Percentiles rank a stretch among this genome's conserved stretches.
Evolutionary conservation across 2,888 invertebrate species (phyloP).

Genomic region (Amblyteles armatorius): DNA sequence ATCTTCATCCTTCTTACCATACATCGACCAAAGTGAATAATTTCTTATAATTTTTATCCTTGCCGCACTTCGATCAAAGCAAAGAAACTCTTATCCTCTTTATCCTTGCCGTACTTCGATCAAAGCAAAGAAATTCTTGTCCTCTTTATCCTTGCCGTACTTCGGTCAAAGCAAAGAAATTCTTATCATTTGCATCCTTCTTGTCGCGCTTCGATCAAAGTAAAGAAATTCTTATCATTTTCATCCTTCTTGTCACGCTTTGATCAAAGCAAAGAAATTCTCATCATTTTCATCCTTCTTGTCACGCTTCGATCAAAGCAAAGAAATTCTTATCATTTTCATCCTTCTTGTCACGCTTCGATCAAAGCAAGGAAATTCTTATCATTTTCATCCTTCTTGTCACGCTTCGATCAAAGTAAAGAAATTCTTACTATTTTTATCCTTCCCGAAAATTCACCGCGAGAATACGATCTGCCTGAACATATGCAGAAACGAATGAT

Average conservation of each 20-base stretch:
- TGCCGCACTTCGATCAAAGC: slow-evolving; percentile 89
- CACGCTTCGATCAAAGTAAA: slow-evolving; percentile 88
- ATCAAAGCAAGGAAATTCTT: slow-evolving; percentile 82
- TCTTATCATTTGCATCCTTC: no score
- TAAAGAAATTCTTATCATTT: no score
- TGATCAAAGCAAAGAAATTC: slow-evolving; percentile 84
- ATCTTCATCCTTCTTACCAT: slow-evolving; percentile 85
- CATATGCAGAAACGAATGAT: background rate
- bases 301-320: slow-evolving; percentile 89
- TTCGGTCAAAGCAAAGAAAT: slow-evolving; percentile 86
- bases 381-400: slow-evolving; percentile 79
- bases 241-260: slow-evolving; percentile 90
- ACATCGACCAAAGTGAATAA: slow-evolving; percentile 87
- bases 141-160: slow-evolving; percentile 85
- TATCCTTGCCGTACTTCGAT: slow-evolving; percentile 88
- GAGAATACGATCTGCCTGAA: background rate
- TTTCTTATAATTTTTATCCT: background rate
- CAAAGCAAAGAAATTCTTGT: slow-evolving; percentile 78
- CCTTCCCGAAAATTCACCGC: no score
- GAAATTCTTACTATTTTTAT: background rate
- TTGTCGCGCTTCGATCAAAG: slow-evolving; percentile 89
- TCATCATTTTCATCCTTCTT: slow-evolving; percentile 83
- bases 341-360: slow-evolving; percentile 88
- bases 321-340: no score
- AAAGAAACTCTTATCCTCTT: no score